Conservation (phyloP, 2,113 vertebrate genomes). For the Suncus etruscus region DNA sequence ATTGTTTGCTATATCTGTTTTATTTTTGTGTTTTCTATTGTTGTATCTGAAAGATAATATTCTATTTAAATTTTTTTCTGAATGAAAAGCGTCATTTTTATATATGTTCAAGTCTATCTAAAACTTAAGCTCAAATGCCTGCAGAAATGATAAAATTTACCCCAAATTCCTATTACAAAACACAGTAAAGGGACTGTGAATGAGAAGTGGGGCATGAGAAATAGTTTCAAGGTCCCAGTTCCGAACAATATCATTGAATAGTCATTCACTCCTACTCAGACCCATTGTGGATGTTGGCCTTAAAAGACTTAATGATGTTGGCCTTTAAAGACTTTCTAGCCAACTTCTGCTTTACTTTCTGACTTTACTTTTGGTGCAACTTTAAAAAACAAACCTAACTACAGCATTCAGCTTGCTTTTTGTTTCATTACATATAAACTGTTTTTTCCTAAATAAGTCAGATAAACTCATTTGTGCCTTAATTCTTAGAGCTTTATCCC, state of each 20-base stretch:
- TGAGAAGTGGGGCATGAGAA: constrained; percentile 30
- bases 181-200: not conserved
- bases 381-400: not conserved
- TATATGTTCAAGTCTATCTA: not conserved
- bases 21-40: not conserved
- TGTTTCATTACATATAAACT: not conserved
- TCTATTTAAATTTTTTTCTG: constrained; percentile 30
- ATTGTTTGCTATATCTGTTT: constrained; percentile 15
- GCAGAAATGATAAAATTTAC: not conserved
- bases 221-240: not conserved
- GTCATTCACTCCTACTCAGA: not conserved
- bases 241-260: not conserved
- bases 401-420: not conserved
- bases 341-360: constrained; percentile 25
- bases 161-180: not conserved
- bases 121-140: not conserved
- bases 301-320: not conserved
- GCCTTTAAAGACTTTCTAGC: not conserved
- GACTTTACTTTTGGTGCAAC: not conserved
- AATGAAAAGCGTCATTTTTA: not conserved
- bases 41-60: constrained; percentile 22
- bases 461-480: not conserved
- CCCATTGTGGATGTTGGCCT: not conserved
- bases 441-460: not conserved
- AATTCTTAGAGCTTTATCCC: not conserved